phyloP scores from a whole-genome alignment of 2,113 vertebrate species.

The Phyllostomus hastatus region DNA sequence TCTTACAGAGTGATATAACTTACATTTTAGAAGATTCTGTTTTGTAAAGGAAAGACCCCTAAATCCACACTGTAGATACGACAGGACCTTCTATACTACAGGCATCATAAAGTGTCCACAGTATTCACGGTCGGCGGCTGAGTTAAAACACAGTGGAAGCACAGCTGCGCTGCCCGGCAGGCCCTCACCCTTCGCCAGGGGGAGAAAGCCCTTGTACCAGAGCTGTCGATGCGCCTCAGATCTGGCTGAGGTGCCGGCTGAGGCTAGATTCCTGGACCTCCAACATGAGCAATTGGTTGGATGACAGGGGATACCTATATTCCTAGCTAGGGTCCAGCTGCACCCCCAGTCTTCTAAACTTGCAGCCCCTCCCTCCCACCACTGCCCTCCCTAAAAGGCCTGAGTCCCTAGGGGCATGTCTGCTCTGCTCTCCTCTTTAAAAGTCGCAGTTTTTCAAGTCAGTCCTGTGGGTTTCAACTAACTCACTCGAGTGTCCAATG shows the following conservation, averaged over 20 bases:
- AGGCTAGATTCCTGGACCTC: background rate
- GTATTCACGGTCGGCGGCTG: background rate
- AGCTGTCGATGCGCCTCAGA: no score
- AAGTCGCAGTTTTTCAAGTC: background rate
- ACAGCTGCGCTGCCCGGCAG: background rate
- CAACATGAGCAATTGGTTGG: background rate
- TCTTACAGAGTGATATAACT: background rate
- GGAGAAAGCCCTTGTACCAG: background rate
- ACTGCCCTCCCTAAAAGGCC: background rate
- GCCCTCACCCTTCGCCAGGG: background rate
- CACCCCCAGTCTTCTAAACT: background rate
- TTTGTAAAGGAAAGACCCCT: background rate
- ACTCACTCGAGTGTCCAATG: background rate
- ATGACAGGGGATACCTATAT: rapidly evolving
- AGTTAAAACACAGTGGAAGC: background rate
- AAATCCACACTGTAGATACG: background rate
- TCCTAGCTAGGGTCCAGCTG: background rate
- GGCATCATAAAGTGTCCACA: background rate
- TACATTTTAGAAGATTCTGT: background rate
- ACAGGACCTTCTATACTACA: background rate
- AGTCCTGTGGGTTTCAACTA: background rate
- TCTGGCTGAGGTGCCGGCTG: background rate
- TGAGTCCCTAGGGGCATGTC: rapidly evolving
- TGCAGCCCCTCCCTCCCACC: background rate
- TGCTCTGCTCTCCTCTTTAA: background rate